Evolutionary conservation across 1,140 invertebrate species (phyloP), one percentile per base, ranked within the genome.

Genomic region (Psilanteris sp.): DNA sequence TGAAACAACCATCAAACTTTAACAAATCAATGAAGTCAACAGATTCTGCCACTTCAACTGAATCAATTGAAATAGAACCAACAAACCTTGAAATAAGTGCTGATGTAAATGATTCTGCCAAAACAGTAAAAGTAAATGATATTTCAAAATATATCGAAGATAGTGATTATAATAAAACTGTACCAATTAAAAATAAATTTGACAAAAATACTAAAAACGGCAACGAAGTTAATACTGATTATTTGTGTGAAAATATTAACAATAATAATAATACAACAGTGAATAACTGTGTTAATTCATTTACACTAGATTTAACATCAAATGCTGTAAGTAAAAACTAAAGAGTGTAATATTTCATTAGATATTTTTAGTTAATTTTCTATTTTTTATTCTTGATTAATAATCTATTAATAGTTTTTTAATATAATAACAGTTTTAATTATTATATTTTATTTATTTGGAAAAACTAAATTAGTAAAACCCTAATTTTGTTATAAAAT

Each of bases 11-110:
- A 57, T 76, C 83, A 32, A 84, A 79, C 54, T 81, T 84, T 6
- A 85, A 85, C 43, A 86, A 87, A 55, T n/a, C n/a, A n/a, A n/a
- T n/a, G n/a, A 31, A 86, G 83, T 59, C 79, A 84, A 50, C 78
- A 22, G 32, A 78, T 55, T 80, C 78, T 55, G 78, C 68, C 43
- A 80, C 77, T 37, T 82, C 76, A 18, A 82, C 79, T 39, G 74
- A 71, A 22, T 11, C 27, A 5, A 50, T 54, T 5, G n/a, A 44
- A 44, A 26, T 20, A 31, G 39, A 46, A 72, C 68, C 41, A 59
- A 67, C 8, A 77, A 61, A n/a, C 74, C 79, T 10, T 55, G 72
- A 39, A 81, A 79, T 32, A 24, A 10, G 5, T 24, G 13, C 55
- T n/a, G 22, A 4, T 13, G 24, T 32, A 57, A 76, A 24, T 71